Base-by-base conservation (phyloP, 1,140 invertebrate genomes). In the Heliothis subflexa region DNA sequence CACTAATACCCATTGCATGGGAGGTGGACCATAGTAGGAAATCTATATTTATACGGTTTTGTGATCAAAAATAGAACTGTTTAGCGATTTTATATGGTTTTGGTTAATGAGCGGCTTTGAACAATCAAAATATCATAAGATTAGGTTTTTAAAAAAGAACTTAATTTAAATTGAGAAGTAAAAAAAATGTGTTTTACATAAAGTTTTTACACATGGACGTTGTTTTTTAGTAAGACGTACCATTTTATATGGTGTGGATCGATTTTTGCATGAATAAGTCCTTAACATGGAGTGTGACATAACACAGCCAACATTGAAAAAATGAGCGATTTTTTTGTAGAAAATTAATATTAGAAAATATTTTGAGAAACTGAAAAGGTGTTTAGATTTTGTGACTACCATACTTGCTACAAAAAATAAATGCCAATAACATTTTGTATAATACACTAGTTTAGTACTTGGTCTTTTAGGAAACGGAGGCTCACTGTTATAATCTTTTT, bases 331-430 rank as follows among this genome's bases (percentile, higher is more conserved):
- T 11, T 47, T 64, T 3, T 3, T 16, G 16, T 45, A 16, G 61
- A 0, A 16, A 55, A 47, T 45, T 64, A 64, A 64, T 18, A 18
- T n/a, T 16, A 25, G 18, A 57, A 57, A 57, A 11, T 57, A 21
- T 25, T 25, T 40, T 62, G 28, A 62, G 33, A 40, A 62, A n/a
- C 25, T 59, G 13, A 28, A 40, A 62, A 14, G 49, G 47, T 50
- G 64, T 50, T 47, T 13, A 49, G 47, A 68, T 16, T 40, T 68
- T 50, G 64, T 68, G 64, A 68, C 64, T 68, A 68, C 40, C n/a
- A 25, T 25, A 40, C 18, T 13, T 50, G 64, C 64, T 50, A 18
- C 18, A 18, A 68, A 25, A 68, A 50, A 13, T 12, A 64, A 14
- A 25, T 50, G 21, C 12, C 21, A 68, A 25, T 68, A 68, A 68